These are phyloP conservation scores for Sinella curviseta DNA, from an alignment of 1,140 invertebrate genomes.

Conservation along the genomic window DNA sequence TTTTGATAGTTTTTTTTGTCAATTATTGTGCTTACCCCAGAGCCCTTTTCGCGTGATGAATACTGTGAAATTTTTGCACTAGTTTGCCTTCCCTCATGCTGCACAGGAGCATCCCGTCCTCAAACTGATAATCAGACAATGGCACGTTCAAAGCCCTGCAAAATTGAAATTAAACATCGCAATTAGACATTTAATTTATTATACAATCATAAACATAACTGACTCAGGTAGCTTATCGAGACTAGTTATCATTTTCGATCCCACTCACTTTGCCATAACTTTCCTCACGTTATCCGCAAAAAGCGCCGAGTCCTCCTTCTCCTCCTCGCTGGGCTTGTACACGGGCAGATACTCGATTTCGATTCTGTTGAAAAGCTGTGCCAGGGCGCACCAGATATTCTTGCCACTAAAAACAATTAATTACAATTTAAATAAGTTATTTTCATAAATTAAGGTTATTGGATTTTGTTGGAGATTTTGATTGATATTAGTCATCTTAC, in stretches of 20 bases:
- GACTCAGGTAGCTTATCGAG: conserved; percentile 41
- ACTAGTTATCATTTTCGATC: not conserved
- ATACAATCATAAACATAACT: not conserved
- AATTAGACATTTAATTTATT: no score
- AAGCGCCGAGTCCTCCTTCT: conserved; percentile 81
- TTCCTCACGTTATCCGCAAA: conserved; percentile 87
- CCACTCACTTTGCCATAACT: conserved; percentile 83
- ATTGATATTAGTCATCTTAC: no score
- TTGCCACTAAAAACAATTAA: conserved; percentile 65
- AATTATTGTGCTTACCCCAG: conserved; percentile 26
- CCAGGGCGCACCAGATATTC: conserved; percentile 84
- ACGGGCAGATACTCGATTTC: conserved; percentile 95
- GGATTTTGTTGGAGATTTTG: not conserved
- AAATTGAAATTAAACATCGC: conserved; percentile 56
- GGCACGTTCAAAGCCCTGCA: conserved; percentile 79
- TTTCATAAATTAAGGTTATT: conserved; percentile 16
- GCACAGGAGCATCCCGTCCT: conserved; percentile 61
- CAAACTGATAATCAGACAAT: conserved; percentile 87
- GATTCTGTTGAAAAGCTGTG: conserved; percentile 83
- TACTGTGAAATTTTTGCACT: conserved; percentile 12
- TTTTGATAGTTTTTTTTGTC: not conserved
- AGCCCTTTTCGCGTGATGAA: conserved; percentile 21
- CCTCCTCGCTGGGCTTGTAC: conserved; percentile 81
- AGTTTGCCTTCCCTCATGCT: conserved; percentile 10
- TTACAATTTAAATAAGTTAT: conserved; percentile 1